Evolutionary conservation across 2,113 vertebrate genomes (phyloP).

Genomic region (Athene noctua): DNA sequence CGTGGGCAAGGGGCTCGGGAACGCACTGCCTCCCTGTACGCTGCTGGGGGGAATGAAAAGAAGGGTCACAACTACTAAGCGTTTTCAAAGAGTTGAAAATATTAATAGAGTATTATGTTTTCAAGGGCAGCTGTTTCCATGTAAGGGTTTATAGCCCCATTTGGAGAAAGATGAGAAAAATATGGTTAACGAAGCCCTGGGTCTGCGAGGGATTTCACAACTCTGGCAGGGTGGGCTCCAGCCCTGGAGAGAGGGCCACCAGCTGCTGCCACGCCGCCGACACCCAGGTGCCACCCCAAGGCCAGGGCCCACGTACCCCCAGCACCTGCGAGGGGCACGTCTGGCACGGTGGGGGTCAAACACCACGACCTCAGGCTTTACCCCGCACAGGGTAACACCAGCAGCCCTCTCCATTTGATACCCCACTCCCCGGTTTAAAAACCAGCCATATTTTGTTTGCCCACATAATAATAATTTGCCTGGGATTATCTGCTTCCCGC

Average conservation of each 20-base stretch:
- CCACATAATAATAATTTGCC: neutral
- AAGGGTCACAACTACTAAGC: neutral
- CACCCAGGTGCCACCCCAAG: neutral
- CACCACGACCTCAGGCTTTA: neutral
- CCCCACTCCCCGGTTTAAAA: neutral
- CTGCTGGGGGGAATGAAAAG: neutral
- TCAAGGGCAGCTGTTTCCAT: neutral
- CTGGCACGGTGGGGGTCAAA: rapidly evolving
- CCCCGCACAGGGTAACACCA: neutral
- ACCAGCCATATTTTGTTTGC: neutral
- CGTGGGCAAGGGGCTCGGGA: rapidly evolving
- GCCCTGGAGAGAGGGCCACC: neutral
- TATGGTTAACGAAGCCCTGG: rapidly evolving
- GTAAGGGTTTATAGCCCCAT: neutral
- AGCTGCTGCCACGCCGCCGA: rapidly evolving
- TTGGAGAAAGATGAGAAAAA: neutral
- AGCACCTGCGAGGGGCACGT: neutral
- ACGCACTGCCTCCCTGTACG: rapidly evolving
- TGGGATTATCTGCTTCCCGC: neutral
- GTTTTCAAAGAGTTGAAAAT: neutral
- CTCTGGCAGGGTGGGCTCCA: neutral
- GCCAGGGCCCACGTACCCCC: too few species aligned
- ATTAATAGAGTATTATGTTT: rapidly evolving
- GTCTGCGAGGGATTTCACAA: neutral
- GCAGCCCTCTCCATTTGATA: rapidly evolving